These are phyloP conservation scores for Synaphobranchus kaupii DNA, from an alignment of 2,797 vertebrate genomes.

Conservation along the genomic window DNA sequence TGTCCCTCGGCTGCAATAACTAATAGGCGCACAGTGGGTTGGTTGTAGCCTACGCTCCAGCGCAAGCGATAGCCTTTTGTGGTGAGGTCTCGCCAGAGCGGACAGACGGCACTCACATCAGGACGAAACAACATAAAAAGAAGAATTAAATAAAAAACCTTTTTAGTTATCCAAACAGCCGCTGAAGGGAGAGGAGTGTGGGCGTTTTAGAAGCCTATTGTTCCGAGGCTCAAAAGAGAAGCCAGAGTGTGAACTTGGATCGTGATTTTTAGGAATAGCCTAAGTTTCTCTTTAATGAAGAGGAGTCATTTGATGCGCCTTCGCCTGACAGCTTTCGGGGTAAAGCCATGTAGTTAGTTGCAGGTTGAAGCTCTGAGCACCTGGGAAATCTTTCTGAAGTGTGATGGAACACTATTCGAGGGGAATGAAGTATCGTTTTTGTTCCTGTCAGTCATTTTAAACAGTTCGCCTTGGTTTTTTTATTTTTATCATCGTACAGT, in stretches of 20 bases:
- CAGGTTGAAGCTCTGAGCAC: constrained; percentile 13
- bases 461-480: neutral
- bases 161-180: constrained; percentile 56
- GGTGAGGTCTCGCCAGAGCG: constrained; percentile 64
- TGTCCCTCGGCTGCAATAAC: constrained; percentile 24
- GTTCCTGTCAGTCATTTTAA: neutral
- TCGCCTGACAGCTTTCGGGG: constrained; percentile 32
- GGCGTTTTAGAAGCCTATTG: constrained; percentile 64
- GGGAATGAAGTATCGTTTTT: neutral
- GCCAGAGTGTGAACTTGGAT: constrained; percentile 46
- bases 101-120: constrained; percentile 68
- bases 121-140: constrained; percentile 65
- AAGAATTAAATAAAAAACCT: constrained; percentile 47
- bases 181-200: constrained; percentile 59
- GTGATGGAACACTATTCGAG: neutral
- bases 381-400: neutral
- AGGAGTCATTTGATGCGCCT: constrained; percentile 20
- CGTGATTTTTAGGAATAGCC: constrained; percentile 33
- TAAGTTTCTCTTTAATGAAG: constrained; percentile 50
- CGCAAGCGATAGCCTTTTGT: constrained; percentile 76
- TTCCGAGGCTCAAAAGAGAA: constrained; percentile 60
- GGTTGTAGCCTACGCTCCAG: constrained; percentile 57
- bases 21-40: constrained; percentile 61
- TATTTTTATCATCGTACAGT: neutral
- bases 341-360: constrained; percentile 19